Evolutionary conservation across 2,797 vertebrate species (phyloP).

Genomic region (Margarornis squamiger): DNA sequence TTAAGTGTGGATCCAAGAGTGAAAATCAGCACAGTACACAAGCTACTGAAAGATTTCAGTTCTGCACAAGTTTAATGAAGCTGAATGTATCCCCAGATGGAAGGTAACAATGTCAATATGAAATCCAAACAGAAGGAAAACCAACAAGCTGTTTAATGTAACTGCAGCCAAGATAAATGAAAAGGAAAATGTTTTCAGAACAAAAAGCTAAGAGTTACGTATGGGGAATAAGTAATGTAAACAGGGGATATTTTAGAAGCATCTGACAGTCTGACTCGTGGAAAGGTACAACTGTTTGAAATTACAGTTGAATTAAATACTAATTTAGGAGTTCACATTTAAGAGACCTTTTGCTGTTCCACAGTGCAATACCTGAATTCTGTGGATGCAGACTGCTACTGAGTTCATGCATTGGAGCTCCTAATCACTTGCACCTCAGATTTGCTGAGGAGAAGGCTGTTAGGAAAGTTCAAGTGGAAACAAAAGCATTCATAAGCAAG

Average conservation of each 20-base stretch:
- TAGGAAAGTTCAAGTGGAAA: not conserved
- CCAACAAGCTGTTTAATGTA: slow-evolving; percentile 10
- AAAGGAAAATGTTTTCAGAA: not conserved
- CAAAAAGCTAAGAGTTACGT: not conserved
- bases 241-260: not conserved
- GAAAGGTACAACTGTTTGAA: not conserved
- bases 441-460: not conserved
- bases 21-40: slow-evolving; percentile 36
- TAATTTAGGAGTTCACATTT: not conserved
- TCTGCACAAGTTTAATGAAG: slow-evolving; percentile 34
- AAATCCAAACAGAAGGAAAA: slow-evolving; percentile 38
- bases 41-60: slow-evolving; percentile 24
- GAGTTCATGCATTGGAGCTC: not conserved
- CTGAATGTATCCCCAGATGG: slow-evolving; percentile 28
- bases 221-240: not conserved
- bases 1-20: slow-evolving; percentile 38
- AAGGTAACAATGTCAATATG: slow-evolving; percentile 38
- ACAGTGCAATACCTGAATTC: not conserved
- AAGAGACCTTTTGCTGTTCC: not conserved
- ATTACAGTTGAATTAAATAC: not conserved
- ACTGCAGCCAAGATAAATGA: slow-evolving; percentile 8
- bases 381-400: not conserved
- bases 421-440: not conserved
- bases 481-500: not conserved
- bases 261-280: not conserved